phyloP scores from a whole-genome alignment of 2,113 vertebrate species.

The Micromys minutus region DNA sequence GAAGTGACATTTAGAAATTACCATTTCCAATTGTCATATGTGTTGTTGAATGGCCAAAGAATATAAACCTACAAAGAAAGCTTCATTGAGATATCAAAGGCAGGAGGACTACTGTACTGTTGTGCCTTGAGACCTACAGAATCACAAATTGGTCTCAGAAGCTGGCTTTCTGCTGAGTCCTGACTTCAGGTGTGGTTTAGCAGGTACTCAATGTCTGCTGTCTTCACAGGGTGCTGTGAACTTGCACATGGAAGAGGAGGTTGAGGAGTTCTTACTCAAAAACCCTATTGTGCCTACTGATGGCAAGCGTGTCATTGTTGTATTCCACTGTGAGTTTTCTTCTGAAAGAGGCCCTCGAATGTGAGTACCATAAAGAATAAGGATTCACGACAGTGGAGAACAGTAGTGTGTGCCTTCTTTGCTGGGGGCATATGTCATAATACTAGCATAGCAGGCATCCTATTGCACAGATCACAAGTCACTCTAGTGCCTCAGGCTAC shows the following conservation, averaged over 20 bases:
- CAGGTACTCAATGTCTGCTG: background rate
- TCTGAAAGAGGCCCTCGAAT: conserved; percentile 96
- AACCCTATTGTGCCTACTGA: conserved; percentile 85
- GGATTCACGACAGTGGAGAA: fast-evolving
- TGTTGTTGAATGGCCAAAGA: background rate
- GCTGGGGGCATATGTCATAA: background rate
- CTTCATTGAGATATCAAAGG: background rate
- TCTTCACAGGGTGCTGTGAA: conserved; percentile 92
- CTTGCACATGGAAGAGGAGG: conserved; percentile 94
- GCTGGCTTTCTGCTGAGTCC: too few relatives aligned
- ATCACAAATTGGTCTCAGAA: too few relatives aligned
- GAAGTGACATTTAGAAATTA: background rate
- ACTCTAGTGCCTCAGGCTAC: background rate
- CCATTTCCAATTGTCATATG: background rate
- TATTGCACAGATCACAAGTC: background rate
- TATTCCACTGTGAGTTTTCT: conserved; percentile 99
- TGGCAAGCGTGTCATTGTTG: conserved; percentile 90
- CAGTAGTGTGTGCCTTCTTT: fast-evolving
- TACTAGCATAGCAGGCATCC: background rate
- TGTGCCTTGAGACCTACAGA: background rate
- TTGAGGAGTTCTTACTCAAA: conserved; percentile 90
- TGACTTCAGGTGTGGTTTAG: fast-evolving
- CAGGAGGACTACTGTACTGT: background rate
- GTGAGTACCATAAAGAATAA: conserved; percentile 79
- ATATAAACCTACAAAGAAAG: too few relatives aligned